Base-by-base conservation (phyloP, 2,113 vertebrate species). In the Syrmaticus mikado region DNA sequence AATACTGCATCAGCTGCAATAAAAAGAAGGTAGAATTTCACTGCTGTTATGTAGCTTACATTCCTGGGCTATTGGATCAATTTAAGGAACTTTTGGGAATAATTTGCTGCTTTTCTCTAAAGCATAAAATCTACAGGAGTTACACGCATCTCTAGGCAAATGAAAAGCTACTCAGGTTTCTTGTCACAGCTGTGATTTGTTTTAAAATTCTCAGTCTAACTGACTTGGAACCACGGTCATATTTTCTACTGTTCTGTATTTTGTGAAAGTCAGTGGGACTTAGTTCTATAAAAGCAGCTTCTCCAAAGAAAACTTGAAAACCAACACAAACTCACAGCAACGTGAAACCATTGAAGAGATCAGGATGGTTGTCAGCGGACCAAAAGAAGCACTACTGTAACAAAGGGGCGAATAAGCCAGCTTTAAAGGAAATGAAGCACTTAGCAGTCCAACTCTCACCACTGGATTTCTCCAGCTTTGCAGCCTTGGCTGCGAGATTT, bases 191-290 rank as follows among this genome's bases (percentile, higher is more conserved):
- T 45, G 11, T 40, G 61, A 8, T 48, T 93, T 93, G 36, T 66
- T 80, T 76, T 48, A n/a, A 76, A 87, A 55, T 25, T 85, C 45
- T 58, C 60, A 43, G 36, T 57, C n/a, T 67, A 25, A 58, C 46
- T 48, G 40, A 40, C 60, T 87, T 67, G 52, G 38, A 93, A 71
- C 2, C 2, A 62, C 0, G 0, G 32, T 40, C 2, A 0, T 53
- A 24, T 46, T 87, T 94, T 85, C 38, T 40, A 34, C 30, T 27
- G 60, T 45, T 84, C 22, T 36, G n/a, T 48, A 40, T 41, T 52
- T 48, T 2, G 1, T 53, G 52, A 6, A 84, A 87, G 43, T 71
- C 46, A 32, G 36, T 18, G 7, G 17, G n/a, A 72, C 22, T 87
- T 73, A 13, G 15, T 43, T n/a, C 41, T 64, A 48, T 28, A 84